These are phyloP conservation scores for Lanistes nyassanus DNA, from an alignment of 1,140 invertebrate genomes.

Conservation along the genomic window DNA sequence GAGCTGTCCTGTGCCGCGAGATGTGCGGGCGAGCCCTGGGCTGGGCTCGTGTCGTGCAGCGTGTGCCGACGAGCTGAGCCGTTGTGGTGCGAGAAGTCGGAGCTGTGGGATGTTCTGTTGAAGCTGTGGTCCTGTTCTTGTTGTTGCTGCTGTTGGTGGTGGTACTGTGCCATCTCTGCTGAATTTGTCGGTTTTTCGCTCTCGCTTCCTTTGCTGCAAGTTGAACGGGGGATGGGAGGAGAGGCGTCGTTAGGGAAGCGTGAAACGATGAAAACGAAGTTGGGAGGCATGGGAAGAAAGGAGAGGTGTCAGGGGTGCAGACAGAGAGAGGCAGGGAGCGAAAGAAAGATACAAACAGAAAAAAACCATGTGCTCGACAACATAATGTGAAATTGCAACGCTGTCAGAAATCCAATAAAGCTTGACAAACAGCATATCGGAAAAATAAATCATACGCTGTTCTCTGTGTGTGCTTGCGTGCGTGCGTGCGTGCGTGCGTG, in stretches of 20 bases:
- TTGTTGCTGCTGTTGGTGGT: neutral
- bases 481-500: neutral
- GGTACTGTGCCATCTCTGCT: neutral
- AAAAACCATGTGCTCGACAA: too few species aligned
- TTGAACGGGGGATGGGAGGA: neutral
- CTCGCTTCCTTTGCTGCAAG: neutral
- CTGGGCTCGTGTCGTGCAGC: neutral
- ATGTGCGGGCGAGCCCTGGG: neutral
- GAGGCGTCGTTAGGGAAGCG: too few species aligned
- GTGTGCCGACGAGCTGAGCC: conserved; percentile 7
- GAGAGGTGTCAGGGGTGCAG: neutral
- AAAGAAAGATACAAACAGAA: too few species aligned
- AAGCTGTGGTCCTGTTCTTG: conserved; percentile 5
- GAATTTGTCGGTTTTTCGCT: neutral
- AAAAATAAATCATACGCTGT: too few species aligned
- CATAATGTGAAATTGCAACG: too few species aligned
- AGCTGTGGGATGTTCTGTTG: conserved; percentile 11
- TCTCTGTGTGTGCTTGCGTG: neutral
- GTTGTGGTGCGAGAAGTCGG: conserved; percentile 22
- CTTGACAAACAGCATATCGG: too few species aligned
- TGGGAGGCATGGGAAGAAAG: neutral
- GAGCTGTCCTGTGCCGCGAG: conserved; percentile 12
- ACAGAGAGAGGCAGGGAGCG: too few species aligned
- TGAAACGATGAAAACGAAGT: too few species aligned
- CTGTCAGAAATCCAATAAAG: too few species aligned